phyloP scores from a whole-genome alignment of 1,140 invertebrate genomes.

The Sweltsa coloradensis region DNA sequence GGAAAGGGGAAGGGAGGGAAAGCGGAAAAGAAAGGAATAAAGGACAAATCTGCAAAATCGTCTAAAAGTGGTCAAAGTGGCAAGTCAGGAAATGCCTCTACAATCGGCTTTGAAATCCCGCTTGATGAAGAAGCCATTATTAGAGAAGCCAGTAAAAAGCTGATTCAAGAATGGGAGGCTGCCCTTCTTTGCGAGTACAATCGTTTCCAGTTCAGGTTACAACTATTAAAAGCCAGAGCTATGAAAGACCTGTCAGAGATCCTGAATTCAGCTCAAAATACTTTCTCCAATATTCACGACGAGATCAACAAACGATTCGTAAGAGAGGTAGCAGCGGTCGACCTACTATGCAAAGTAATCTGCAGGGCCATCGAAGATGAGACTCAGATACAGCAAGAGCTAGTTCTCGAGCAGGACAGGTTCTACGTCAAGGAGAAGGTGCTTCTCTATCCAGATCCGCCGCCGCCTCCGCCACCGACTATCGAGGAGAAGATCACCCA shows the following conservation, averaged over 20 bases:
- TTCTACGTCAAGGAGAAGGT: conserved; percentile 32
- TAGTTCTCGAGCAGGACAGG: conserved; percentile 32
- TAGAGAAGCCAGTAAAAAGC: not conserved
- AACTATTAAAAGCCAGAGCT: conserved; percentile 28
- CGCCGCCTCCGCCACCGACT: conserved; percentile 6
- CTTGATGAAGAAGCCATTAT: no score
- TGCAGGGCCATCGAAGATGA: conserved; percentile 40
- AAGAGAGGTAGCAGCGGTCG: conserved; percentile 37
- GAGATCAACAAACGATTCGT: conserved; percentile 29
- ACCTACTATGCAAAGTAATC: conserved; percentile 37
- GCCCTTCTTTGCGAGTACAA: conserved; percentile 37
- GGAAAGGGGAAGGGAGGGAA: no score
- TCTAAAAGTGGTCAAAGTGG: no score
- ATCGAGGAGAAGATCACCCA: not conserved
- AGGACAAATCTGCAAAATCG: no score
- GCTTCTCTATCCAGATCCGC: conserved; percentile 8
- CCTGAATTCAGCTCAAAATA: conserved; percentile 27
- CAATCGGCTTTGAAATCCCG: no score
- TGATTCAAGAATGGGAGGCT: conserved; percentile 36
- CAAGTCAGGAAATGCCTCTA: no score
- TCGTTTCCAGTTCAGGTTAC: conserved; percentile 31
- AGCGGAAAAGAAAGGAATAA: no score
- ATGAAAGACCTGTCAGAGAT: conserved; percentile 33
- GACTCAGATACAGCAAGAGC: conserved; percentile 29
- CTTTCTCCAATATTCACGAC: conserved; percentile 32